phyloP scores from a whole-genome alignment of 2,113 vertebrate genomes.

The Baryphthengus martii region DNA sequence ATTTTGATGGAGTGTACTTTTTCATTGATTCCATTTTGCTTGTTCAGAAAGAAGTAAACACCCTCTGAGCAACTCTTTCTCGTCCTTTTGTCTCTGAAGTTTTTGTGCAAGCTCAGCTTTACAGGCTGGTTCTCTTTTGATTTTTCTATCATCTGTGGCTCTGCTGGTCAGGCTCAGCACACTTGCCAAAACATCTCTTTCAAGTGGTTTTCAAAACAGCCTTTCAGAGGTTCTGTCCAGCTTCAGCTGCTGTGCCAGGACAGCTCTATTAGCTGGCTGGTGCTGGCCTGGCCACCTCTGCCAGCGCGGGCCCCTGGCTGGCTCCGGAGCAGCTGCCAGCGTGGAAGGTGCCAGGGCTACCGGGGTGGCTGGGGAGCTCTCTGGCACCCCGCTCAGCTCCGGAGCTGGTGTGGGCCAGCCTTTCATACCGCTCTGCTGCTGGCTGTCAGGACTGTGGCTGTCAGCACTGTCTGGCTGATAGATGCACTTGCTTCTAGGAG shows the following conservation, averaged over 20 bases:
- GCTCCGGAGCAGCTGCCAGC: background rate
- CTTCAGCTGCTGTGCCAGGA: background rate
- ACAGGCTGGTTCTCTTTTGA: background rate
- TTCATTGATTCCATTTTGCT: background rate
- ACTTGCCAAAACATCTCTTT: background rate
- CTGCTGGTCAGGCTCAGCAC: background rate
- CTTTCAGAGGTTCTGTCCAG: background rate
- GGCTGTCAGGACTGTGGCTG: background rate
- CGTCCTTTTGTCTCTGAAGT: background rate
- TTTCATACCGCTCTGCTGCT: background rate
- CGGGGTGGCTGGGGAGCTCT: background rate
- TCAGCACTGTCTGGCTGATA: background rate
- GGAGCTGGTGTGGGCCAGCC: background rate
- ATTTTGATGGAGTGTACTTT: background rate
- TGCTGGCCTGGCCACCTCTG: background rate
- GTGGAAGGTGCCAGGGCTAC: background rate
- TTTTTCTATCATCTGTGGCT: background rate
- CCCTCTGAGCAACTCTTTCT: background rate
- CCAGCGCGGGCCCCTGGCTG: background rate
- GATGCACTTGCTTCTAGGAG: background rate
- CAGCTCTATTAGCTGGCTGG: background rate
- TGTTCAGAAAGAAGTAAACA: background rate
- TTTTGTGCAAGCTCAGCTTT: background rate
- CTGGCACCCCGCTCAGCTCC: background rate
- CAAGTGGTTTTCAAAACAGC: background rate